Evolutionary conservation across 2,797 vertebrate genomes (phyloP).

Genomic region (Scyliorhinus canicula): DNA sequence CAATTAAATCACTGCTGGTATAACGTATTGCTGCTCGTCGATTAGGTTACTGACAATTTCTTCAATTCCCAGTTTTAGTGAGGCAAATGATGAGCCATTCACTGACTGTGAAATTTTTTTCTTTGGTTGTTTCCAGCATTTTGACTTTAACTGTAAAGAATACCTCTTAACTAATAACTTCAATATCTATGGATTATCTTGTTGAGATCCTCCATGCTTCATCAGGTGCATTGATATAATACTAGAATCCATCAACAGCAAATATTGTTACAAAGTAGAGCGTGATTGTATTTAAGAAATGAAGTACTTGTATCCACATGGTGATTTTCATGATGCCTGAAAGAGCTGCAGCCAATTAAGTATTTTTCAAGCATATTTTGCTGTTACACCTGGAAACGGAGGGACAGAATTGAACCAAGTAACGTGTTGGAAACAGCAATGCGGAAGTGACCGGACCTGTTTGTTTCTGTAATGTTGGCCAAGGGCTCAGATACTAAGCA

Average conservation of each 20-base stretch:
- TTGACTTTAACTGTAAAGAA: background rate
- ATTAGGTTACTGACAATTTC: conserved; percentile 10
- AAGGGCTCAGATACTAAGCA: background rate
- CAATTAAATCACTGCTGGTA: conserved; percentile 18
- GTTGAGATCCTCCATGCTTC: background rate
- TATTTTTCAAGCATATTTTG: background rate
- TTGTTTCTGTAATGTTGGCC: background rate
- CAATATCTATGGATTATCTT: background rate
- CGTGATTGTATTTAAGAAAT: background rate
- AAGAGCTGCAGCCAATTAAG: background rate
- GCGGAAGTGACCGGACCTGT: background rate
- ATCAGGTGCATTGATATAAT: background rate
- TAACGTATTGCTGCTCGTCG: background rate
- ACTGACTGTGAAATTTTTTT: background rate
- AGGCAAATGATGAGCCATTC: background rate
- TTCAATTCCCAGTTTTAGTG: background rate
- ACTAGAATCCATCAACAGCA: background rate
- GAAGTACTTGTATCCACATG: background rate
- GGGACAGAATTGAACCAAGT: background rate
- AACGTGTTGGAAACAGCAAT: background rate
- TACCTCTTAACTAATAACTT: background rate
- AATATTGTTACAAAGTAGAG: background rate
- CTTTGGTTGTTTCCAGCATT: background rate
- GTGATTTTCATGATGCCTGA: background rate
- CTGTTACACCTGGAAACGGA: background rate